These are phyloP conservation scores for Trididemnum nubilum DNA, from an alignment of 23 tunicate species.

Conservation along the genomic window DNA sequence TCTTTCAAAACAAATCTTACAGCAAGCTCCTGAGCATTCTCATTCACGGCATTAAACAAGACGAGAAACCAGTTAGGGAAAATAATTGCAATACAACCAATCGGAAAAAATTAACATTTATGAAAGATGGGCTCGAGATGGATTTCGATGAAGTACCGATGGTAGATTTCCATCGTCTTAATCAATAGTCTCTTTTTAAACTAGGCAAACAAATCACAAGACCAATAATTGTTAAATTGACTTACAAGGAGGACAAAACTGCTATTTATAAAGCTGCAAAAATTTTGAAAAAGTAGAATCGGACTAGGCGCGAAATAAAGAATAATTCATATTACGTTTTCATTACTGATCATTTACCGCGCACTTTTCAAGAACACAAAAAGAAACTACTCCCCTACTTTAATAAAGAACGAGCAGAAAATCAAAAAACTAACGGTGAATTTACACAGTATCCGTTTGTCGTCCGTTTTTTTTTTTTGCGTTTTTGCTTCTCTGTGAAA, in stretches of 20 bases:
- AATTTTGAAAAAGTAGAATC: background rate
- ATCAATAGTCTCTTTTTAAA: background rate
- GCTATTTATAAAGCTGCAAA: background rate
- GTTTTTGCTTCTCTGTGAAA: too few relatives aligned
- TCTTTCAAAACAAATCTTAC: background rate
- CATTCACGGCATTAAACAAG: background rate
- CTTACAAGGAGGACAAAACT: background rate
- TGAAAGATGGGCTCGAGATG: background rate
- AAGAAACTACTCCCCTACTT: background rate
- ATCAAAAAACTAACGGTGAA: background rate
- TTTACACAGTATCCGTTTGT: too few relatives aligned
- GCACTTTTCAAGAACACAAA: background rate
- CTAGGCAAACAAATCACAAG: background rate
- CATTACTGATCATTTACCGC: background rate
- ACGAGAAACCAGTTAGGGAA: background rate
- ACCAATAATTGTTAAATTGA: background rate
- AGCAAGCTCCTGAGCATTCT: background rate
- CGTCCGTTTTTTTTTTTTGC: too few relatives aligned
- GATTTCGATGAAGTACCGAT: background rate
- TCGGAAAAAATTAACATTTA: too few relatives aligned
- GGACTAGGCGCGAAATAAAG: background rate
- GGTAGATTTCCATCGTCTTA: background rate
- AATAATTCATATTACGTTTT: background rate
- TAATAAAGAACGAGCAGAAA: background rate
- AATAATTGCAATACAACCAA: background rate